Base-by-base conservation (phyloP, 2,113 vertebrate genomes). In the Phrynocephalus versicolor region DNA sequence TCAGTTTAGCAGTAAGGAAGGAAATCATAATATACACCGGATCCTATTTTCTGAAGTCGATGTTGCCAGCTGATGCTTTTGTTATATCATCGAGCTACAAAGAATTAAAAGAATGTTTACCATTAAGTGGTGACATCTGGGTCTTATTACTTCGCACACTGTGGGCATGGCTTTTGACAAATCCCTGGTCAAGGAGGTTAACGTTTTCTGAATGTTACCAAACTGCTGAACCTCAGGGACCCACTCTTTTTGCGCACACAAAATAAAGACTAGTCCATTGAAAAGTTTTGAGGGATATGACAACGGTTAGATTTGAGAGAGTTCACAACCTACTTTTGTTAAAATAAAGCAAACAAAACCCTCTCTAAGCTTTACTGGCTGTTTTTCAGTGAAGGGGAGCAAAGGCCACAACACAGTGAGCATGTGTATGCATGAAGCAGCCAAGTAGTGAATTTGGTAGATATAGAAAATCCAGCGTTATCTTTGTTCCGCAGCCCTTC, bases 21-120 rank as follows among this genome's bases (percentile, higher is more conserved):
- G 94, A 95, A 96, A 94, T 96, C 89, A 86, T 90, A 91, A 92
- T 94, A 95, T 95, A 72, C 91, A 96, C 94, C 95, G 94, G 96
- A 95, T 96, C 96, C 79, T 95, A 92, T 96, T 96, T 96, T 94
- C 91, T 95, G 45, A 95, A 96, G 90, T 95, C 87, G 89, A 94
- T 96, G 92, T 95, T 94, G 93, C 93, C 79, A 83, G 89, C 92
- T 96, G 96, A 96, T 95, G 95, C 93, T 84, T 96, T 92, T 95
- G 93, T 95, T 94, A 93, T 86, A 92, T 75, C 80, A 79, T 94
- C 94, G 93, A 95, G 88, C 93, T 94, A 93, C 93, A 94, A 81
- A 83, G 90, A 93, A 95, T 96, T 96, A 95, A 93, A 87, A 12
- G 77, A 93, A 87, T 95, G 94, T 94, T 96, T 94, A 90, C 88